phyloP scores from a whole-genome alignment of 2,888 invertebrate species.

The Hypselothyrea guttata region DNA sequence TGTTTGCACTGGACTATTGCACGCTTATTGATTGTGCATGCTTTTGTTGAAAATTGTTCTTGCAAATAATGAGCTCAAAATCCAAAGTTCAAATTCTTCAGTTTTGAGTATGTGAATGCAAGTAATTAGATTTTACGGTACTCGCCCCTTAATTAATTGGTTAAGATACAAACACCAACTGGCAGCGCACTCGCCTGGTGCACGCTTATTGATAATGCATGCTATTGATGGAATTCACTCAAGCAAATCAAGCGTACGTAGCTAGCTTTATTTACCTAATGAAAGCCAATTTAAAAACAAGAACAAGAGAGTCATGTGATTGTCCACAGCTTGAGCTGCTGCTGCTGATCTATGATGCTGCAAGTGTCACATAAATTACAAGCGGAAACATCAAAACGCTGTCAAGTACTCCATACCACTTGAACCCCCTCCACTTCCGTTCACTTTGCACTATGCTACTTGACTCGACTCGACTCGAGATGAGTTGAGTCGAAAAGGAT shows the following conservation, averaged over 20 bases:
- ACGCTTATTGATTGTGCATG: too few species aligned
- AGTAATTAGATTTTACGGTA: too few species aligned
- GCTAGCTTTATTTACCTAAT: slow-evolving; percentile 50
- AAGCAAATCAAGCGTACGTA: slow-evolving; percentile 60
- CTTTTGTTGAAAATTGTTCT: too few species aligned
- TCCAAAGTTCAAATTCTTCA: too few species aligned
- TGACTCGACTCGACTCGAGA: slow-evolving; percentile 25
- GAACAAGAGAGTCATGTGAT: slow-evolving; percentile 23
- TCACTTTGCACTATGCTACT: slow-evolving; percentile 2
- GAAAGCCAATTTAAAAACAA: slow-evolving; percentile 40
- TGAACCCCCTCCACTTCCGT: slow-evolving; percentile 12
- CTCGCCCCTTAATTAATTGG: slow-evolving; percentile 44
- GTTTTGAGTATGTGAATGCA: too few species aligned
- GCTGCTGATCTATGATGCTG: slow-evolving; percentile 68
- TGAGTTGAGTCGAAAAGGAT: slow-evolving; percentile 58
- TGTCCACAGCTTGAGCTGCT: slow-evolving; percentile 46
- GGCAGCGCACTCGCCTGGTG: slow-evolving; percentile 7
- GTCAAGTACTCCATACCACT: slow-evolving; percentile 48
- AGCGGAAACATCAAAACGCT: slow-evolving; percentile 76
- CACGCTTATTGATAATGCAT: slow-evolving; percentile 28
- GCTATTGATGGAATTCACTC: slow-evolving; percentile 52
- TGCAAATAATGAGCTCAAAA: too few species aligned
- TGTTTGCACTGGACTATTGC: too few species aligned
- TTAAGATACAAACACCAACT: slow-evolving; percentile 22
- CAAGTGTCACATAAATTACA: slow-evolving; percentile 78